phyloP scores from a whole-genome alignment of 2,888 invertebrate genomes.

The Neoscelio sp. region DNA sequence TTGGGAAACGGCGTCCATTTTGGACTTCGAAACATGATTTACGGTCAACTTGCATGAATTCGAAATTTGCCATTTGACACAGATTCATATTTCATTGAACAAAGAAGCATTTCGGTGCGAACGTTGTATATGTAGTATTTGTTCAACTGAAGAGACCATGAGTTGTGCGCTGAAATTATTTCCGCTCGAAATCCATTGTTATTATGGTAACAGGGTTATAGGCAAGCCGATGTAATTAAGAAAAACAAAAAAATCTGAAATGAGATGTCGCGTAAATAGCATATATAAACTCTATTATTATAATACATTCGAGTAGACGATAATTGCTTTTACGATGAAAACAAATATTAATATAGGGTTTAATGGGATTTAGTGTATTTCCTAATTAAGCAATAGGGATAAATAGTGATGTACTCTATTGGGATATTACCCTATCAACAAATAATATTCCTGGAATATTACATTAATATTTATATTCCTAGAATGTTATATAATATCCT shows the following conservation, averaged over 20 bases:
- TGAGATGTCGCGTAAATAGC: background rate
- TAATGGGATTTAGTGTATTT: too few species aligned
- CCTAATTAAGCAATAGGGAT: too few species aligned
- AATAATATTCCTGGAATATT: too few species aligned
- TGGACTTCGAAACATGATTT: conserved; percentile 41
- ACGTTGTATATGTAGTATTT: conserved; percentile 31
- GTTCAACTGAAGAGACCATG: conserved; percentile 51
- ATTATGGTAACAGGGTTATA: conserved; percentile 39
- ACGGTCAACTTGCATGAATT: conserved; percentile 27
- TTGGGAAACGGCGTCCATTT: conserved; percentile 29
- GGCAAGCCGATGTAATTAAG: conserved; percentile 47
- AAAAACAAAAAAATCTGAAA: conserved; percentile 19
- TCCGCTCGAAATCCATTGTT: conserved; percentile 57
- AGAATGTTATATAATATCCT: too few species aligned
- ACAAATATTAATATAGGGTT: too few species aligned
- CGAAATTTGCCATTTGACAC: conserved; percentile 54
- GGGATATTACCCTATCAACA: too few species aligned
- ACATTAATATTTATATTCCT: too few species aligned
- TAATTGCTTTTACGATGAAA: too few species aligned
- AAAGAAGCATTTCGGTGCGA: conserved; percentile 44
- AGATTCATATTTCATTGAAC: conserved; percentile 61
- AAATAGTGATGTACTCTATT: too few species aligned
- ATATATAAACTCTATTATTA: too few species aligned
- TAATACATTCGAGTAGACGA: too few species aligned
- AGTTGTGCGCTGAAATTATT: conserved; percentile 56